Evolutionary conservation across 1,140 invertebrate species (phyloP).

Genomic region (Bombyx mandarina): DNA sequence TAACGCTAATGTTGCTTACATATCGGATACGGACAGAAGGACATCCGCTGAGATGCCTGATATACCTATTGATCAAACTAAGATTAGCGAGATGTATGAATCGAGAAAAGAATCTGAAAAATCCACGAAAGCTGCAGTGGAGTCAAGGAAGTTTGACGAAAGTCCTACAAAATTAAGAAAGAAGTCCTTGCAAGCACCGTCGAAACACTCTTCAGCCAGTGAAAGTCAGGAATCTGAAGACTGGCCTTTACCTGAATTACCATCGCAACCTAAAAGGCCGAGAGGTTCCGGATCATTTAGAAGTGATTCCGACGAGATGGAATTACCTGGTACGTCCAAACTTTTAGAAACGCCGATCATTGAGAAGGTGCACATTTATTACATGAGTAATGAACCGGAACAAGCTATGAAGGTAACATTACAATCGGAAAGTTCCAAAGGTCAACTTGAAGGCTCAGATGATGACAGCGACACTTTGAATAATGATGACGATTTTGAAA

Average conservation of each 20-base stretch:
- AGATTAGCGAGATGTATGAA: conserved; percentile 71
- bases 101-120: conserved; percentile 50
- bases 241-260: conserved; percentile 78
- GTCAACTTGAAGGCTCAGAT: conserved; percentile 71
- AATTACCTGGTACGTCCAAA: conserved; percentile 74
- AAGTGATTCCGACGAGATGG: conserved; percentile 79
- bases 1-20: conserved; percentile 77
- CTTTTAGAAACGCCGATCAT: conserved; percentile 76
- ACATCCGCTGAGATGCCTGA: conserved; percentile 87
- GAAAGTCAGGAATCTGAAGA: conserved; percentile 79
- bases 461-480: conserved; percentile 74
- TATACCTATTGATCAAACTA: conserved; percentile 79
- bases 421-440: conserved; percentile 73
- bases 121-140: conserved; percentile 26
- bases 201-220: conserved; percentile 60
- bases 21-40: conserved; percentile 82
- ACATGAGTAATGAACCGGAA: conserved; percentile 82
- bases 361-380: conserved; percentile 89
- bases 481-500: conserved; percentile 70
- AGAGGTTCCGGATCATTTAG: conserved; percentile 64
- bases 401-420: conserved; percentile 78
- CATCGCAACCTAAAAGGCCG: conserved; percentile 34
- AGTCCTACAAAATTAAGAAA: conserved; percentile 19
- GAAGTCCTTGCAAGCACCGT: conserved; percentile 21
- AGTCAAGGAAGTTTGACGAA: conserved; percentile 28